Evolutionary conservation across 2,113 vertebrate species (phyloP), one percentile per base, ranked within the genome.

Genomic region (Tetraodon nigroviridis): DNA sequence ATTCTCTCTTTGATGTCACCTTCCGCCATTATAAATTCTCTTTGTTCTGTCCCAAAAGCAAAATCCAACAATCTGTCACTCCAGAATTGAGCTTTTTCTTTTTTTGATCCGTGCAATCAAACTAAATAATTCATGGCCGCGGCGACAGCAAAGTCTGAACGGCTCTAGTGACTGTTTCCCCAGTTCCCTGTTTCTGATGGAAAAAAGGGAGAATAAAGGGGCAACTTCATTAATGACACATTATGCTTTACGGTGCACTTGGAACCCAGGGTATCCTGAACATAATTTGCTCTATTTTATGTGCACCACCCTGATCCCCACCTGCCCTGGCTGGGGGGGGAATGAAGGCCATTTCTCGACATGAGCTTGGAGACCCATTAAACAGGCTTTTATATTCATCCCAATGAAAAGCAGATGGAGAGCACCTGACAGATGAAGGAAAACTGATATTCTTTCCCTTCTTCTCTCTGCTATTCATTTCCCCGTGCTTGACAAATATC

Each of bases 1-100:
- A 63, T 85, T 76, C 69, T 75, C 55, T 56, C 86, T 90, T 91
- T 91, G 75, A 90, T 86, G 86, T 85, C 86, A 88, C 80, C 78
- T 86, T 84, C 67, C 56, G 29, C 55, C 73, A 84, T 88, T 81
- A 75, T 66, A 56, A 79, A 89, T 88, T 88, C 86, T 82, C 84
- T 87, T 88, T 86, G 79, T 81, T 87, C 76, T 83, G 64, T 79
- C 67, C 54, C 22, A 52, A 58, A 78, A 83, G 72, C 78, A 81
- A 48, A 48, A 63, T 69, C 57, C 63, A n/a, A 59, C 73, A 74
- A 78, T 67, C 76, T 70, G 24, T 66, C 62, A 64, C 75, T 84
- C 76, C 44, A 53, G 64, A 69, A 70, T 51, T 55, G 51, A 46
- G 12, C 58, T 73, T 65, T 66, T 73, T 71, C 50, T 79, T 86